Evolutionary conservation across 2,797 vertebrate genomes (phyloP).

Genomic region (Phataginus tetradactyla): DNA sequence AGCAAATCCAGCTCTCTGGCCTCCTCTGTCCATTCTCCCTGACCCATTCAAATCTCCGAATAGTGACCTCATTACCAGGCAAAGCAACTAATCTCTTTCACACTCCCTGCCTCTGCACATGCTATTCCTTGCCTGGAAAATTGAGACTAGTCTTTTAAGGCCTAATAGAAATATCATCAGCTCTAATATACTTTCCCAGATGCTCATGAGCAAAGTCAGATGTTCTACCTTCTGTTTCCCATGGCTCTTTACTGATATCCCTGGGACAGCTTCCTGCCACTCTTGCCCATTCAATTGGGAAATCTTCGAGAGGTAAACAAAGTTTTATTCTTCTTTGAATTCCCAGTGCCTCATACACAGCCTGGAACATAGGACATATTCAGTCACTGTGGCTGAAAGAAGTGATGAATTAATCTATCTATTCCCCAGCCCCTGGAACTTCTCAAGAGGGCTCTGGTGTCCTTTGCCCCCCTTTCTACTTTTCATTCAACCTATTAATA

Average conservation of each 20-base stretch:
- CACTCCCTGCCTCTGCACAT: background rate
- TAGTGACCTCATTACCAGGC: background rate
- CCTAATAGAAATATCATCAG: background rate
- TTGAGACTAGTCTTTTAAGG: background rate
- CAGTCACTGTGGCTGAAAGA: background rate
- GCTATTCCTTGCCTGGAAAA: background rate
- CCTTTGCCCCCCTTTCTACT: background rate
- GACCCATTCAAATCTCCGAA: background rate
- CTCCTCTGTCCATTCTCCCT: background rate
- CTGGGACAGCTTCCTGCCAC: background rate
- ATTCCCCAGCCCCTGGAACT: background rate
- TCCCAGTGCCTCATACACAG: background rate
- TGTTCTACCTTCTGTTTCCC: constrained; percentile 5
- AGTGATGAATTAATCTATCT: background rate
- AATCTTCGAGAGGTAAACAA: background rate
- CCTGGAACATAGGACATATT: background rate
- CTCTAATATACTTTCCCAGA: background rate
- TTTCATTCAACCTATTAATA: background rate
- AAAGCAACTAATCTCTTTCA: background rate
- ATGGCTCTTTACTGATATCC: background rate
- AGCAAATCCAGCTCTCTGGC: background rate
- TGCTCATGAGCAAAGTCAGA: background rate
- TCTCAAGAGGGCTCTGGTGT: background rate
- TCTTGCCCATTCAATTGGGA: background rate
- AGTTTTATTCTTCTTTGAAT: background rate